Evolutionary conservation across 2,888 invertebrate genomes (phyloP).

Genomic region (Malachius bipustulatus): DNA sequence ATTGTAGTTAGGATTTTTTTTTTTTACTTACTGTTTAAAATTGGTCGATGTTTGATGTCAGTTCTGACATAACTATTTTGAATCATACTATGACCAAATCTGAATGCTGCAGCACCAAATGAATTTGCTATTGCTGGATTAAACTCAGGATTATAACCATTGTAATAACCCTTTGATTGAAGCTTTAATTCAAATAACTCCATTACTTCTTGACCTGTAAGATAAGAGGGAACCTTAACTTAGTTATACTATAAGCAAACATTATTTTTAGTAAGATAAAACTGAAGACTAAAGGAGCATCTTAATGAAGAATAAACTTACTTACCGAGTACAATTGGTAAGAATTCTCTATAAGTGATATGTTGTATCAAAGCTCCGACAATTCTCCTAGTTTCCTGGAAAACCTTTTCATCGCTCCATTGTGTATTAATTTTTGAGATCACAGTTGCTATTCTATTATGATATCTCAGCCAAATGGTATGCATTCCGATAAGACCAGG

Average conservation of each 20-base stretch:
- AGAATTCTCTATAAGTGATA: conserved; percentile 71
- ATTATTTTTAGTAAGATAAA: neutral
- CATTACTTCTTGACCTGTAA: conserved; percentile 56
- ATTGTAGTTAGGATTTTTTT: neutral
- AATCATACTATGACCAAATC: conserved; percentile 79
- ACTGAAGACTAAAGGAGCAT: neutral
- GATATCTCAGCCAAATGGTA: conserved; percentile 62
- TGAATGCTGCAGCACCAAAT: conserved; percentile 71
- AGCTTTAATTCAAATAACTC: conserved; percentile 63
- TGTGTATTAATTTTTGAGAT: conserved; percentile 64
- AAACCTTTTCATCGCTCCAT: conserved; percentile 81
- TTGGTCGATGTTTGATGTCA: conserved; percentile 54
- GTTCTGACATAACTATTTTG: conserved; percentile 65
- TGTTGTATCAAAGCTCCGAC: conserved; percentile 73
- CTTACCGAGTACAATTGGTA: conserved; percentile 60
- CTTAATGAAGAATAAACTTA: neutral
- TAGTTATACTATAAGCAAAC: neutral
- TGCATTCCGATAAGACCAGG: conserved; percentile 67
- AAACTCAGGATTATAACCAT: conserved; percentile 53
- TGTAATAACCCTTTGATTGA: conserved; percentile 54
- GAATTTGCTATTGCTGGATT: conserved; percentile 68
- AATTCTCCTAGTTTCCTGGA: conserved; percentile 73
- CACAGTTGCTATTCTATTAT: conserved; percentile 61
- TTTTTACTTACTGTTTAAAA: conserved; percentile 55
- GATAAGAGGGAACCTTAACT: too few species aligned